A percentile compares a stretch with the other conserved stretches of the same genome.
Evolutionary conservation across 2,797 vertebrate species (phyloP).

Genomic region (Sebastiscus tertius): DNA sequence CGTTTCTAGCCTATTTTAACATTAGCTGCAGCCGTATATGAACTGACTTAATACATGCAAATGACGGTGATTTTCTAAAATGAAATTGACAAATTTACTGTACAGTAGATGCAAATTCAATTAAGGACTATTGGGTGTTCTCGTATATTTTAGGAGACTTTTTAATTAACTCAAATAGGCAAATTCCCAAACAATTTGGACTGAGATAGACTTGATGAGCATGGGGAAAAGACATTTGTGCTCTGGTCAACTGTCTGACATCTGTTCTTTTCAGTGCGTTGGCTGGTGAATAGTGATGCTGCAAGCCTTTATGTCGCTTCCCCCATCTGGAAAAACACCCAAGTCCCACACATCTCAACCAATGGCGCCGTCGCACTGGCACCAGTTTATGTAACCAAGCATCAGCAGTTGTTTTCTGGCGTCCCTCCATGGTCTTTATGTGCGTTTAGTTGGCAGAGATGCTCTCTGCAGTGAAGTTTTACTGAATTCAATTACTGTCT

Average conservation of each 20-base stretch:
- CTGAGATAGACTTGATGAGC: not conserved
- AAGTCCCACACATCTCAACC: slow-evolving; percentile 8
- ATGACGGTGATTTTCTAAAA: not conserved
- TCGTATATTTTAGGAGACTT: not conserved
- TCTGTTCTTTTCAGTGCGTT: slow-evolving; percentile 29
- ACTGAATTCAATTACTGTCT: not conserved
- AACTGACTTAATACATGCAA: not conserved
- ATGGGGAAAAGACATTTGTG: slow-evolving; percentile 10
- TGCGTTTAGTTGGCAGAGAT: not conserved
- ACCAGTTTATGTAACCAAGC: slow-evolving; percentile 12
- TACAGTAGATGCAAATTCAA: not conserved
- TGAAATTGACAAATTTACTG: not conserved
- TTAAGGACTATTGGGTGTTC: not conserved
- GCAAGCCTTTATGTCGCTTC: slow-evolving; percentile 15
- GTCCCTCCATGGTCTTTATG: slow-evolving; percentile 12
- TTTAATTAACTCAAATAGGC: not conserved
- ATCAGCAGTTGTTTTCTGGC: slow-evolving; percentile 18
- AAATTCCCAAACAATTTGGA: not conserved
- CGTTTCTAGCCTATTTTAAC: not conserved
- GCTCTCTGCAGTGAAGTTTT: not conserved
- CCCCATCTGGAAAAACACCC: slow-evolving; percentile 32
- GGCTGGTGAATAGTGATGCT: slow-evolving; percentile 17
- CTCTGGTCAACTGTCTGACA: slow-evolving; percentile 25
- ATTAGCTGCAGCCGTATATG: not conserved
- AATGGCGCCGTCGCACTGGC: slow-evolving; percentile 9